These are phyloP conservation scores for Ditylenchus weischeri DNA, from an alignment of 2,888 invertebrate genomes.

Conservation along the genomic window DNA sequence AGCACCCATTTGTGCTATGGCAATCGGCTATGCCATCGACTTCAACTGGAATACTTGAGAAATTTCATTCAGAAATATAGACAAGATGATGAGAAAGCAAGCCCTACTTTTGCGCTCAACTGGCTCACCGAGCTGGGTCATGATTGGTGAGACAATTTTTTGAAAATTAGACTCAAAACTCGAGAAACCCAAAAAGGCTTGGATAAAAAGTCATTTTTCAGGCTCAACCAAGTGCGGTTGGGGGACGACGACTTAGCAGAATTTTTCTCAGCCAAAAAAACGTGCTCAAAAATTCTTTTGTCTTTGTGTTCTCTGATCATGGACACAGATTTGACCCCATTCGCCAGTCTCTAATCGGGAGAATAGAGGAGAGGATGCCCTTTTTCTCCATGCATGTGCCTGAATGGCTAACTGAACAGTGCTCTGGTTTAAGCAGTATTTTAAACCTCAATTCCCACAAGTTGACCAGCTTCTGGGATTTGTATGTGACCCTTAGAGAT, in stretches of 20 bases:
- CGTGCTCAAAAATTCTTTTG: conserved; percentile 42
- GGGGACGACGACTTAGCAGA: conserved; percentile 60
- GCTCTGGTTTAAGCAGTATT: conserved; percentile 25
- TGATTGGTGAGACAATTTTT: conserved; percentile 58
- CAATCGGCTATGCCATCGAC: conserved; percentile 47
- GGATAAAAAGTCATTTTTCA: conserved; percentile 25
- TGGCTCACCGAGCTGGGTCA: conserved; percentile 60
- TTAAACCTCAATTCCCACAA: conserved; percentile 39
- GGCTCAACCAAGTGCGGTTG: conserved; percentile 33
- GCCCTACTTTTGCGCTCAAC: conserved; percentile 43
- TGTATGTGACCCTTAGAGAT: conserved; percentile 47
- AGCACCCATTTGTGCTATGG: conserved; percentile 52
- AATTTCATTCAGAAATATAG: conserved; percentile 53
- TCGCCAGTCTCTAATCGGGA: conserved; percentile 55
- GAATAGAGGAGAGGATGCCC: conserved; percentile 54
- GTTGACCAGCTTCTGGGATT: conserved; percentile 48
- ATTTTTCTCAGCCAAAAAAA: conserved; percentile 50
- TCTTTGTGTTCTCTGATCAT: conserved; percentile 60
- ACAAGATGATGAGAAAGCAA: neutral
- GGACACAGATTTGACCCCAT: conserved; percentile 60
- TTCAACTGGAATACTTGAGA: conserved; percentile 56
- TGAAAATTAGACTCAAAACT: conserved; percentile 31
- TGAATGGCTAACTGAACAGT: conserved; percentile 18
- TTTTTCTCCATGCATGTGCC: conserved; percentile 53
- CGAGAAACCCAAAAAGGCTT: no score